Conservation (phyloP, 1,140 invertebrate genomes). For the Hycleus cichorii region DNA sequence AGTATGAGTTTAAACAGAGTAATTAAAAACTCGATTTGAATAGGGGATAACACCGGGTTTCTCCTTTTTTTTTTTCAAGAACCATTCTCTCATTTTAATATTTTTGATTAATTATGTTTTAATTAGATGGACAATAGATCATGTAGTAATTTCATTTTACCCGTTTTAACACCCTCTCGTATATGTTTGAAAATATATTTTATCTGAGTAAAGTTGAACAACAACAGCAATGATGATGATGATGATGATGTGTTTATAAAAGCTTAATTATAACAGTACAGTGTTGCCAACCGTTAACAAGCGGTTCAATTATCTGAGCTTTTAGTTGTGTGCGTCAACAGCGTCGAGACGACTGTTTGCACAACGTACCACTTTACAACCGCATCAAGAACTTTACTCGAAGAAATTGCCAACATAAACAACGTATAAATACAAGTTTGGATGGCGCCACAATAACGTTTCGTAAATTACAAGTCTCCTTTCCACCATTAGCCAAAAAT, state of each 20-base stretch:
- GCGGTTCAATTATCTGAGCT: constrained; percentile 17
- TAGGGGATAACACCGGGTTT: too few species aligned
- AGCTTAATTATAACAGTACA: constrained; percentile 15
- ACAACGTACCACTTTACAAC: constrained; percentile 3
- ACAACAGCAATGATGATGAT: neutral
- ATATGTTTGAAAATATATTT: too few species aligned
- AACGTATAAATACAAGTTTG: constrained; percentile 8
- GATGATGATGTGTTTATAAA: constrained; percentile 14
- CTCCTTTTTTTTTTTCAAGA: too few species aligned
- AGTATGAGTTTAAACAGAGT: constrained; percentile 24
- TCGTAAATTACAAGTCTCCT: constrained; percentile 3
- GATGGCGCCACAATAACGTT: constrained; percentile 3
- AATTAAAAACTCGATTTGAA: constrained; percentile 31
- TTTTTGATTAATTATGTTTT: too few species aligned
- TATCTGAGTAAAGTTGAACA: too few species aligned
- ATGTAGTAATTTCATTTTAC: too few species aligned
- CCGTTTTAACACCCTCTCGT: too few species aligned
- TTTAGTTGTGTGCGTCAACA: constrained; percentile 12
- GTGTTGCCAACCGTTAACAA: constrained; percentile 15
- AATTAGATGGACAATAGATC: too few species aligned
- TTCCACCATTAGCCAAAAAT: too few species aligned
- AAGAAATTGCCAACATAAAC: constrained; percentile 15
- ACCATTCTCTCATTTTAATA: too few species aligned
- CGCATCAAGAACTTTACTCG: constrained; percentile 8
- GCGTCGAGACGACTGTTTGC: constrained; percentile 14